phyloP scores from a whole-genome alignment of 2,797 vertebrate species.

The Muscicapa comitata region DNA sequence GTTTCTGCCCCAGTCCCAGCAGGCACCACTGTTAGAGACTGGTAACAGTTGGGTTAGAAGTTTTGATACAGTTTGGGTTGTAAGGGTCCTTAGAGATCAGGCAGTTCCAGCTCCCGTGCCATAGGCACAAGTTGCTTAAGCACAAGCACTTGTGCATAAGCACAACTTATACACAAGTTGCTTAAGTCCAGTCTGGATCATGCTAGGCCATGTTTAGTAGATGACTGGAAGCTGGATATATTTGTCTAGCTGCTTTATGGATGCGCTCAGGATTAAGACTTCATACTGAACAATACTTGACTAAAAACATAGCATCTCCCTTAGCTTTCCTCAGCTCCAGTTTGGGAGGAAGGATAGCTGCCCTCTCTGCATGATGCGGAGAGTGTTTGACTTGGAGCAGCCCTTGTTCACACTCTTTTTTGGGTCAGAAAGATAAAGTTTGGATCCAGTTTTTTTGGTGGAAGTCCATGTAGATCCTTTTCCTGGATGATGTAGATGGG shows the following conservation, averaged over 20 bases:
- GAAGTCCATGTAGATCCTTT: neutral
- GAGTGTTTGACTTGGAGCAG: neutral
- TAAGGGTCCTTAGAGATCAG: neutral
- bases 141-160: too few species aligned
- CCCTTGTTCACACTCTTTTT: neutral
- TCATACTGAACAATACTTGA: neutral
- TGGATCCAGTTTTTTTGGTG: neutral
- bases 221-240: neutral
- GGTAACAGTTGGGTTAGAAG: neutral
- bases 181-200: neutral
- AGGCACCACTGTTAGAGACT: fast-evolving
- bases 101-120: fast-evolving
- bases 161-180: neutral
- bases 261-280: neutral
- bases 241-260: neutral
- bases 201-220: neutral
- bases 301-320: neutral
- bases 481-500: neutral
- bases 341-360: neutral
- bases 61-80: neutral
- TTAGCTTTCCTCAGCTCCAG: neutral
- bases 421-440: neutral
- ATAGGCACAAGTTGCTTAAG: neutral
- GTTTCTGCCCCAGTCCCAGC: neutral
- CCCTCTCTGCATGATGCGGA: neutral